Percentiles rank a stretch among this genome's conserved stretches.
Conservation (phyloP, 2,797 vertebrate species). For the Crocodylus rhombifer region DNA sequence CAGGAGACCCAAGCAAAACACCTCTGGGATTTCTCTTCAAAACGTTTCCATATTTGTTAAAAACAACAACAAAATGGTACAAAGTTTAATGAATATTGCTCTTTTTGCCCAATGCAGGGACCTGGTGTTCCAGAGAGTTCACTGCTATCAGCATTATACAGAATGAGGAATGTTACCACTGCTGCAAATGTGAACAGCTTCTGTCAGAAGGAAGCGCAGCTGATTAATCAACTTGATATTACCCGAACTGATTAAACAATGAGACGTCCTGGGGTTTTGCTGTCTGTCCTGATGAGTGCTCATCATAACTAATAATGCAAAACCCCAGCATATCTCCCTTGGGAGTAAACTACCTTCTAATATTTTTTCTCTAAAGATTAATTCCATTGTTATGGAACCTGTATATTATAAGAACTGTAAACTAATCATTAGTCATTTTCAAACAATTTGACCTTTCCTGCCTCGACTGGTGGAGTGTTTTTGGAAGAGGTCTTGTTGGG, state of each 20-base stretch:
- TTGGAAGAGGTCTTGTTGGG: slow-evolving; percentile 61
- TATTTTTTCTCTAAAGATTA: slow-evolving; percentile 91
- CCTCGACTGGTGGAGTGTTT: slow-evolving; percentile 62
- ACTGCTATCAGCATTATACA: neutral
- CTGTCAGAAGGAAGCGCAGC: slow-evolving; percentile 74
- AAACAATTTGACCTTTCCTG: slow-evolving; percentile 81
- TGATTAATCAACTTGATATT: slow-evolving; percentile 84
- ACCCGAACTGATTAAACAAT: slow-evolving; percentile 86
- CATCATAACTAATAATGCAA: slow-evolving; percentile 81
- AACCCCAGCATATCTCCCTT: slow-evolving; percentile 80
- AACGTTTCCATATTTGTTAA: neutral
- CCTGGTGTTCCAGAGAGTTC: neutral
- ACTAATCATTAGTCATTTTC: slow-evolving; percentile 91
- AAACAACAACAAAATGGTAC: neutral
- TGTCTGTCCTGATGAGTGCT: slow-evolving; percentile 80
- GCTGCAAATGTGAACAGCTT: slow-evolving; percentile 39
- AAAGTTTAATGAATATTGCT: neutral
- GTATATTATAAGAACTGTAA: slow-evolving; percentile 92
- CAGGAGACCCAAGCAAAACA: neutral
- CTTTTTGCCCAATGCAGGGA: neutral
- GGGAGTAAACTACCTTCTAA: slow-evolving; percentile 87
- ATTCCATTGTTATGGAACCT: slow-evolving; percentile 97
- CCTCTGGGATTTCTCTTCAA: neutral
- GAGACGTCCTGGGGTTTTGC: slow-evolving; percentile 84
- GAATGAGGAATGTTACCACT: slow-evolving; percentile 32